Percentiles rank a stretch among this genome's conserved stretches.
Conservation (phyloP, 2,113 vertebrate genomes). For the Oncorhynchus mykiss region DNA sequence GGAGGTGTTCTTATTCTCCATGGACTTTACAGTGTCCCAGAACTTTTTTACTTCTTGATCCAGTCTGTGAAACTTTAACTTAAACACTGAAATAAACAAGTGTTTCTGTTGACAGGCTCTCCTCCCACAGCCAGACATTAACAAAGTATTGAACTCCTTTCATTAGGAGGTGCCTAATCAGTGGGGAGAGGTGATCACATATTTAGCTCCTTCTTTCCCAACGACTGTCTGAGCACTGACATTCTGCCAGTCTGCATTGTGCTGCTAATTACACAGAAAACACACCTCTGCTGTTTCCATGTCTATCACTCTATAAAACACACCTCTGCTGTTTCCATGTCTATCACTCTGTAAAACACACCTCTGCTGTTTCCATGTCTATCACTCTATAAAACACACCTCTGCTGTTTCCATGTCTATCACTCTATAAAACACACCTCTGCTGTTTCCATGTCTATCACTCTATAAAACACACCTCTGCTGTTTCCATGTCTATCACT, state of each 20-base stretch:
- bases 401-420: too few relatives aligned
- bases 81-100: not conserved
- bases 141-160: not conserved
- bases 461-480: too few relatives aligned
- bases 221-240: not conserved
- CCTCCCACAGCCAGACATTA: not conserved
- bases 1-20: too few relatives aligned
- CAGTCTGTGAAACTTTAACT: too few relatives aligned
- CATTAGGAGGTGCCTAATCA: not conserved
- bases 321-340: too few relatives aligned
- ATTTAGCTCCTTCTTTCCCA: not conserved
- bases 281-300: not conserved
- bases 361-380: not conserved
- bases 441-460: not conserved
- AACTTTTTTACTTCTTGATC: too few relatives aligned
- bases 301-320: too few relatives aligned
- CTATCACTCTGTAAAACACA: too few relatives aligned
- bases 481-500: too few relatives aligned
- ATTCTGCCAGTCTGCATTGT: not conserved
- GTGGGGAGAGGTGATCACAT: not conserved
- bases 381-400: too few relatives aligned
- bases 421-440: not conserved
- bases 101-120: not conserved
- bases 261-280: not conserved
- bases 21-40: too few relatives aligned